Evolutionary conservation across 2,797 vertebrate genomes (phyloP).

Genomic region (Manis crassicaudata): DNA sequence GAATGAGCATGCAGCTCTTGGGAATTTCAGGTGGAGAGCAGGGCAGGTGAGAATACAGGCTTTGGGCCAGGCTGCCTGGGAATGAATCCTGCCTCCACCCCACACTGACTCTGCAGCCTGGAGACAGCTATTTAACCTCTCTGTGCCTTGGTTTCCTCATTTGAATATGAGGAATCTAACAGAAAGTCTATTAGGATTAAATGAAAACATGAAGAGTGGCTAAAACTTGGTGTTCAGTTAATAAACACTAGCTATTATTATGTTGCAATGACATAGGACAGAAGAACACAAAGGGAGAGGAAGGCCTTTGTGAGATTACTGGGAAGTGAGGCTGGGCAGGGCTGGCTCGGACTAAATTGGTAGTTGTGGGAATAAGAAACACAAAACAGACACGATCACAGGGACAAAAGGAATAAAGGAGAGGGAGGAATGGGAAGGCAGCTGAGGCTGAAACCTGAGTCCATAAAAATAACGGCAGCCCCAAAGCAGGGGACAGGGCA

Average conservation of each 20-base stretch:
- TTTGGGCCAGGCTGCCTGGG: background rate
- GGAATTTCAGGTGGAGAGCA: background rate
- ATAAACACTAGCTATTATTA: fast-evolving
- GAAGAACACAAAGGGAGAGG: fast-evolving
- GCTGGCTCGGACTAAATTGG: background rate
- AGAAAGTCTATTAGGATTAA: background rate
- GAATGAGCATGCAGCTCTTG: background rate
- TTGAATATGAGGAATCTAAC: background rate
- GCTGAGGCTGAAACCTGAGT: background rate
- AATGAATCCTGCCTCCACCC: background rate
- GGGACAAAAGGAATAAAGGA: no score
- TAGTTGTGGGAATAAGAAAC: background rate
- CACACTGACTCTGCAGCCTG: background rate
- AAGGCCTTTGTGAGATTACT: background rate
- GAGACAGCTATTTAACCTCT: background rate
- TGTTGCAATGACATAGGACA: fast-evolving
- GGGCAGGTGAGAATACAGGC: background rate
- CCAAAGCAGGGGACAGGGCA: fast-evolving
- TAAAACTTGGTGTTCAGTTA: background rate
- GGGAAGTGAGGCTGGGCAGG: background rate
- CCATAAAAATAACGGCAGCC: background rate
- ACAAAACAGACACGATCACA: background rate
- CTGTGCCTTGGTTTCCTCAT: background rate
- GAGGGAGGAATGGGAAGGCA: background rate
- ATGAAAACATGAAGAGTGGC: background rate